Conservation (phyloP, 2,113 vertebrate species). For the Smithornis capensis region DNA sequence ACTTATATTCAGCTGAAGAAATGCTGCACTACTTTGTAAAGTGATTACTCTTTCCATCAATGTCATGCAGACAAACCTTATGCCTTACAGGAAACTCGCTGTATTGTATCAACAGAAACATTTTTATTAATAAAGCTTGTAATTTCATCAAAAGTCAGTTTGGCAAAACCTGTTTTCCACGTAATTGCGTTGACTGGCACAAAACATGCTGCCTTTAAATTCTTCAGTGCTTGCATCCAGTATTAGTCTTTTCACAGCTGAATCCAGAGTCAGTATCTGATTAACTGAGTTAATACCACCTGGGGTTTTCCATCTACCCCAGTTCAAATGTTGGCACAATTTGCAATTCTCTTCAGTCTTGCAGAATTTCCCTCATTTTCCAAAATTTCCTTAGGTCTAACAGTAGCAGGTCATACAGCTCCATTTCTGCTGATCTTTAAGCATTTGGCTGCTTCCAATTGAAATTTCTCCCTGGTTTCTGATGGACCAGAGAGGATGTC, state of each 20-base stretch:
- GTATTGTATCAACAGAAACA: neutral
- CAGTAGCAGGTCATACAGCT: neutral
- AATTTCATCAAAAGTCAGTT: neutral
- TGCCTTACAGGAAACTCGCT: neutral
- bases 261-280: neutral
- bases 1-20: neutral
- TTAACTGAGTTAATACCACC: neutral
- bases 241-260: neutral
- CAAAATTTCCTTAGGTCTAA: neutral
- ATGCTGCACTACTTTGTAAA: neutral
- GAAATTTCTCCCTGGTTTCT: neutral
- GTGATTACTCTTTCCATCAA: neutral
- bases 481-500: neutral
- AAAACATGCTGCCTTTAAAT: neutral
- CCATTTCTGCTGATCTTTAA: neutral
- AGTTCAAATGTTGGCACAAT: neutral
- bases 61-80: neutral
- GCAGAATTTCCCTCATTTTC: neutral
- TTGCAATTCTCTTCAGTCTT: neutral
- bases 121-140: constrained; percentile 16
- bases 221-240: neutral
- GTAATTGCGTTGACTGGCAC: neutral
- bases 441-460: neutral
- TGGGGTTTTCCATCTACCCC: neutral
- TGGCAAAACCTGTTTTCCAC: neutral